Percentiles rank a stretch among this genome's conserved stretches.
These are phyloP conservation scores for Seira sanloemensis DNA, from an alignment of 2,888 invertebrate species.

Conservation along the genomic window DNA sequence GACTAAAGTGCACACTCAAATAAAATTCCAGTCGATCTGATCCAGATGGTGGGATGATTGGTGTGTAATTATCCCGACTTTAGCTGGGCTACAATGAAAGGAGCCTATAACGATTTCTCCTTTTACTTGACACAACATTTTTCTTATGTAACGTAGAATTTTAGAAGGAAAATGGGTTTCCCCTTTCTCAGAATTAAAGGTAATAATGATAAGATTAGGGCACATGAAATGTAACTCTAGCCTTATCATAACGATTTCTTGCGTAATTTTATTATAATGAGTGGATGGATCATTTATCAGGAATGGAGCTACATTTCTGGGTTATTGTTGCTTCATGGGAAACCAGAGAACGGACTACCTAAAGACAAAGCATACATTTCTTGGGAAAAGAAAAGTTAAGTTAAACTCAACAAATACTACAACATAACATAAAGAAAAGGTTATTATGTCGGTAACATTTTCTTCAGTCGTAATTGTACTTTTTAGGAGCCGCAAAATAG, in stretches of 20 bases:
- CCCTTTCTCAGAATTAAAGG: neutral
- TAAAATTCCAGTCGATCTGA: conserved; percentile 33
- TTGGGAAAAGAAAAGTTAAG: no score
- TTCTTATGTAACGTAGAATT: no score
- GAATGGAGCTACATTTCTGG: neutral
- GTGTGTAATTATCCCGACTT: neutral
- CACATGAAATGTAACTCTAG: conserved; percentile 47
- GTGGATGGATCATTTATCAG: neutral
- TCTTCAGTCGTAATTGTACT: no score
- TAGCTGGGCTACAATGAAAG: neutral
- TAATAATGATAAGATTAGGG: conserved; percentile 51
- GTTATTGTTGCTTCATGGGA: no score
- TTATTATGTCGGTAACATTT: no score
- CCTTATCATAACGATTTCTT: conserved; percentile 50
- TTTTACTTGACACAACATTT: no score
- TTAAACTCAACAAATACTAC: no score
- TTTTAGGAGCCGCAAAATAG: no score
- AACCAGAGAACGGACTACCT: no score
- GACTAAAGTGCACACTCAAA: neutral
- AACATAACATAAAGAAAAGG: no score
- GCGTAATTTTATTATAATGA: neutral
- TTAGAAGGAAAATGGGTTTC: no score
- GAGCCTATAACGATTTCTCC: neutral
- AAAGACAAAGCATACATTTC: no score
- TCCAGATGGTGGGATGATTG: conserved; percentile 3